Base-by-base conservation (phyloP, 2,888 invertebrate genomes). In the Drosophila suboccidentalis region DNA sequence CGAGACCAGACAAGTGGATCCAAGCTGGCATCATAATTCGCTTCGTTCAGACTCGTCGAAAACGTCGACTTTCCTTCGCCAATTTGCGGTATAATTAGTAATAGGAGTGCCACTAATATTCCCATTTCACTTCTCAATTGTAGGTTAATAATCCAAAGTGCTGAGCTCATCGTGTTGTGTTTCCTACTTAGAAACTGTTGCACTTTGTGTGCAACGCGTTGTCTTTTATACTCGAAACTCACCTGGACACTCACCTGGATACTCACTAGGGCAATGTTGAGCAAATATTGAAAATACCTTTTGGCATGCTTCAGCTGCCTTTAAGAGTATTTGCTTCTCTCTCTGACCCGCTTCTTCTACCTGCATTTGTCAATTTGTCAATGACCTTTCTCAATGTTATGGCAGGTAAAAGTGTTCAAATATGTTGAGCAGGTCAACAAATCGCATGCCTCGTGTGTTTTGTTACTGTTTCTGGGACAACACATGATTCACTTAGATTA, bases 1-100 rank as follows among this genome's bases (percentile, higher is more conserved):
- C 79, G 86, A 10, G 91, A 87, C 92, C 91, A 92, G 55, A 76
- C 90, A 9, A 92, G 54, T 0, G 92, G 92, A 83, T 92, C 92
- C 72, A 92, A 73, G 32, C 89, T 92, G 67, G 91, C 88, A 75
- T 91, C 91, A 26, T 91, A 90, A 62, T 74, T 81, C 13, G 69
- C 80, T 13, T 84, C 80, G 26, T 81, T 73, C 6, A 69, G 51
- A 6, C 49, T 57, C 60, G 79, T 79, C 91, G 90, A 90, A 15
- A 81, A 80, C 67, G 69, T 75, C 32, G 77, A 71, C 17, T 36
- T 65, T 29, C 61, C 78, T 41, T 51, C 54, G n/a, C 47, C 8
- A 26, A 22, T 0, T 66, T 41, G 22, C 2, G 67, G 13, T 19
- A 75, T 1, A 9, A 78, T 11, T 6, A 70, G 29, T 36, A 64